Conservation (phyloP, 2,797 vertebrate genomes). For the Oreortyx pictus region DNA sequence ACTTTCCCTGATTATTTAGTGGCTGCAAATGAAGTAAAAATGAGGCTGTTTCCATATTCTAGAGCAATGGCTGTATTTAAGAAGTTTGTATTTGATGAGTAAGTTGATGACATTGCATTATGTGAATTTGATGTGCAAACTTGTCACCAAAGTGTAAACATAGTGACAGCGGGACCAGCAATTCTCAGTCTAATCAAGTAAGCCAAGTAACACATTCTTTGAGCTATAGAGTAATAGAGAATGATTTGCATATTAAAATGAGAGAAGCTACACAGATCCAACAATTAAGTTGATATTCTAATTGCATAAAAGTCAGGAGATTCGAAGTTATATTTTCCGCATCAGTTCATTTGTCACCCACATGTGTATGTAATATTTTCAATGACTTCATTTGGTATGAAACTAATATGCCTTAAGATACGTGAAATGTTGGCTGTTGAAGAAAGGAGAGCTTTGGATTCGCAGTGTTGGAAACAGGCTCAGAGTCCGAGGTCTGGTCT, state of each 20-base stretch:
- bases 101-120: slow-evolving; percentile 67
- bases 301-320: slow-evolving; percentile 71
- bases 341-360: slow-evolving; percentile 50
- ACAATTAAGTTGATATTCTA: slow-evolving; percentile 76
- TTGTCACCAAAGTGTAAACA: slow-evolving; percentile 74
- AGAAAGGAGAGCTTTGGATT: background rate
- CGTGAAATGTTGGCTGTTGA: background rate
- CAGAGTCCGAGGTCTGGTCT: background rate
- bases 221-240: slow-evolving; percentile 65
- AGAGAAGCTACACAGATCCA: slow-evolving; percentile 60
- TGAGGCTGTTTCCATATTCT: slow-evolving; percentile 26
- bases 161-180: slow-evolving; percentile 71
- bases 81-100: slow-evolving; percentile 66
- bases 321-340: slow-evolving; percentile 48
- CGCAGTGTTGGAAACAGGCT: background rate
- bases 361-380: slow-evolving; percentile 28
- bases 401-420: slow-evolving; percentile 24
- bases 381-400: slow-evolving; percentile 34
- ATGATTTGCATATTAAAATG: slow-evolving; percentile 77
- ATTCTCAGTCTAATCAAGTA: slow-evolving; percentile 76
- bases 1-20: background rate
- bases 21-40: slow-evolving; percentile 51
- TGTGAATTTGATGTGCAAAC: slow-evolving; percentile 72
- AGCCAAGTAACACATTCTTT: slow-evolving; percentile 71
- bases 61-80: slow-evolving; percentile 46